Conservation (phyloP, 2,113 vertebrate genomes). For the Osmerus mordax region DNA sequence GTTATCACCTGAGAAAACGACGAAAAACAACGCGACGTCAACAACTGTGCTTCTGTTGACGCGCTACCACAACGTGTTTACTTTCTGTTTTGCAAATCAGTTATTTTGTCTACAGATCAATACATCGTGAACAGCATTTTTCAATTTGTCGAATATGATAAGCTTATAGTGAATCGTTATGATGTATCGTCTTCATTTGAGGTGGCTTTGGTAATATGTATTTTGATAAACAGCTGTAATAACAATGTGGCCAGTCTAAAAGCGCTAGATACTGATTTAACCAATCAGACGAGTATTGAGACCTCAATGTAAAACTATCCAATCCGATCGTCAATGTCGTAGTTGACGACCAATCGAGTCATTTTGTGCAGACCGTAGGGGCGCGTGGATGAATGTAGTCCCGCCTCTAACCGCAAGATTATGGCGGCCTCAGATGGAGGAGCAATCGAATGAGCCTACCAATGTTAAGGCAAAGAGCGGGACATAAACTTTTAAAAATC, state of each 20-base stretch:
- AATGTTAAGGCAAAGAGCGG: slow-evolving; percentile 28
- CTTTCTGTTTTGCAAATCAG: too few species aligned
- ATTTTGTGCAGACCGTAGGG: slow-evolving; percentile 15
- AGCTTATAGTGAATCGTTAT: too few species aligned
- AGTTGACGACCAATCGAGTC: slow-evolving; percentile 39
- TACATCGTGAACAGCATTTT: too few species aligned
- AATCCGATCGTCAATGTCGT: slow-evolving; percentile 27
- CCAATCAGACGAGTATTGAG: slow-evolving; percentile 38
- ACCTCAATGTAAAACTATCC: not conserved
- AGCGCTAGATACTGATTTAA: not conserved
- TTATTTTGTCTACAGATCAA: too few species aligned
- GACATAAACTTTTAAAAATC: slow-evolving; percentile 57
- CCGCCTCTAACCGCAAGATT: slow-evolving; percentile 71
- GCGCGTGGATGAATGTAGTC: slow-evolving; percentile 30
- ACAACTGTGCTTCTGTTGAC: too few species aligned
- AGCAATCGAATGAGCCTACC: slow-evolving; percentile 51
- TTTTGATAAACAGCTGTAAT: not conserved
- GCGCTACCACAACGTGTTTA: too few species aligned
- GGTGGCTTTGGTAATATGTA: too few species aligned
- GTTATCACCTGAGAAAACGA: slow-evolving; percentile 50
- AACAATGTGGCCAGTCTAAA: slow-evolving; percentile 24
- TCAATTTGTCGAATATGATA: too few species aligned
- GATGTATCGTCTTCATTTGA: too few species aligned
- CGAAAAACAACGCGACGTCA: too few species aligned
- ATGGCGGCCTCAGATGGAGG: slow-evolving; percentile 75